Percentiles rank a stretch among this genome's conserved stretches.
Evolutionary conservation across 2,113 vertebrate genomes (phyloP).

Genomic region (Alces alces): DNA sequence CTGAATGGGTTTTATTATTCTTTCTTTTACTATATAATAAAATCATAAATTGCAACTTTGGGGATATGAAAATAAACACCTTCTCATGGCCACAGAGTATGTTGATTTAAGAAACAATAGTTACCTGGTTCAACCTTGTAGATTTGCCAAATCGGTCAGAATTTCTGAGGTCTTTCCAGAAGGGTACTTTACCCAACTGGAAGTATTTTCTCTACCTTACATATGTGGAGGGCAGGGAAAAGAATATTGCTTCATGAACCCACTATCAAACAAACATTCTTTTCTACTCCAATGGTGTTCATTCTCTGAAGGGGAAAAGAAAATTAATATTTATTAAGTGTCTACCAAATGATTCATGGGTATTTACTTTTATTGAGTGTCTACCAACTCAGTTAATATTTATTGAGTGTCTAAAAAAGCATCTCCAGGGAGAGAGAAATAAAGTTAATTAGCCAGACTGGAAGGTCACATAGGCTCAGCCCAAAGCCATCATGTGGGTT

Average conservation of each 20-base stretch:
- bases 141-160: conserved; percentile 11
- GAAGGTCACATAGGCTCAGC: not conserved
- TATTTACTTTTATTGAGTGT: conserved; percentile 42
- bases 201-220: conserved; percentile 30
- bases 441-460: not conserved
- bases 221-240: not conserved
- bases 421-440: not conserved
- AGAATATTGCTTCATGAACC: not conserved
- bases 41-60: not conserved
- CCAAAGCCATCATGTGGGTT: not conserved
- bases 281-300: conserved; percentile 11
- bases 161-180: conserved; percentile 10
- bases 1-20: conserved; percentile 24
- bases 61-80: not conserved
- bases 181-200: not conserved
- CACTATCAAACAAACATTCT: not conserved
- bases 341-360: not conserved
- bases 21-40: conserved; percentile 37
- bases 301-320: not conserved
- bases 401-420: conserved; percentile 8
- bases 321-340: conserved; percentile 49
- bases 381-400: conserved; percentile 16
- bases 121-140: not conserved
- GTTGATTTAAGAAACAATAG: conserved; percentile 1
- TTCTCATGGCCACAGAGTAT: not conserved